Conservation (phyloP, 2,113 vertebrate genomes). For the Neoarius graeffei region DNA sequence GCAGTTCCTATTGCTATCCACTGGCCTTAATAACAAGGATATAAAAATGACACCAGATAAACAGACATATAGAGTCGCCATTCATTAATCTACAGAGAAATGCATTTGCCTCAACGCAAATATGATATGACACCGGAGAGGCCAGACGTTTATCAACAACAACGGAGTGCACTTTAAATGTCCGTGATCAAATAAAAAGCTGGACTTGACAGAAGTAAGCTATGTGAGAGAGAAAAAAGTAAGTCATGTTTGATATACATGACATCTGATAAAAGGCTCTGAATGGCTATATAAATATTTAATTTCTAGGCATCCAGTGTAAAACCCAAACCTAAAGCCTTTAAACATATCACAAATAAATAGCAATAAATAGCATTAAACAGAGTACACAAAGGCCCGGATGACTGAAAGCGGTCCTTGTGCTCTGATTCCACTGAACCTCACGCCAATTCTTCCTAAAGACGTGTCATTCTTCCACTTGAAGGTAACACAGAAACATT, state of each 20-base stretch:
- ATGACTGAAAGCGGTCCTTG: conserved; percentile 2
- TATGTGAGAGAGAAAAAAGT: neutral
- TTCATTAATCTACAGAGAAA: conserved; percentile 1
- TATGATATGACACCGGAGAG: neutral
- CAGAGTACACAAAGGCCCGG: conserved; percentile 18
- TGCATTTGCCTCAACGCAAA: neutral
- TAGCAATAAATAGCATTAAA: neutral
- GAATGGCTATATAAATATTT: neutral
- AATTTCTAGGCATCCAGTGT: neutral
- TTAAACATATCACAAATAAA: neutral
- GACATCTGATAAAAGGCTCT: neutral
- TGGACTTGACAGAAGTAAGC: neutral
- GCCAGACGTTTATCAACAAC: neutral
- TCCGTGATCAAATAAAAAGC: neutral
- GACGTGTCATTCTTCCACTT: neutral
- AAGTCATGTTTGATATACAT: neutral
- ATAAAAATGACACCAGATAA: neutral
- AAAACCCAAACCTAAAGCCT: neutral
- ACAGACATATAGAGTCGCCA: neutral
- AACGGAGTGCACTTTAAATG: neutral
- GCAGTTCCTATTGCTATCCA: conserved; percentile 20
- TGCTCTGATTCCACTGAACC: neutral
- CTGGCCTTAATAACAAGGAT: conserved; percentile 12
- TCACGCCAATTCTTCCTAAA: neutral
- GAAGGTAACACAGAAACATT: conserved; percentile 1